Base-by-base conservation (phyloP, 2,888 invertebrate species). In the Diogma glabrata region DNA sequence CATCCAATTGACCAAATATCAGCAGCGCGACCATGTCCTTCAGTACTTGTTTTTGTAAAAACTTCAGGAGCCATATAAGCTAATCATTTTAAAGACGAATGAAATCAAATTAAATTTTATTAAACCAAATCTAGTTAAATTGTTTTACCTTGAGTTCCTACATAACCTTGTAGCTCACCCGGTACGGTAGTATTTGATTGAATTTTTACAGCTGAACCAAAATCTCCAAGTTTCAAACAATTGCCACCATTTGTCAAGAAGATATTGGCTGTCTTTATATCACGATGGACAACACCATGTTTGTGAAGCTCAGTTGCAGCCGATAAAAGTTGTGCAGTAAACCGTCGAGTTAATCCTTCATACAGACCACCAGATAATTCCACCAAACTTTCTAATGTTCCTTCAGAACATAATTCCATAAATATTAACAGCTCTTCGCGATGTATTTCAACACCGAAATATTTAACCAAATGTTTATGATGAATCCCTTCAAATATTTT, bases 11-110 rank as follows among this genome's bases (percentile, higher is more conserved):
- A 93, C 95, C 95, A 96, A 63, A 96, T 84, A 73, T 96, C 96
- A 3, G 91, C 92, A 3, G 90, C 87, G 60, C 94, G 77, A 0
- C 95, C 95, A 72, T 94, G 91, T 0, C 95, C 94, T 56, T 69
- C 69, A 50, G 65, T 65, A 56, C 83, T 80, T 26, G 83, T 81
- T 70, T 84, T 84, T 73, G 87, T 88, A 65, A 89, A 93, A 60
- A 95, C 88, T 72, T 95, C 95, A 0, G 95, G 95, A 1, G 94
- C 95, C 94, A 95, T 96, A 67, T 92, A 96, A 49, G 93, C 92
- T n/a, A n/a, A n/a, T n/a, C n/a, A n/a, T n/a, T n/a, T n/a, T n/a
- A n/a, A n/a, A n/a, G n/a, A n/a, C n/a, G n/a, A n/a, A n/a, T n/a
- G n/a, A n/a, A n/a, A n/a, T n/a, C n/a, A n/a, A n/a, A n/a, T n/a